Conservation (phyloP, 2,888 invertebrate genomes). For the Odontocolon sp. region DNA sequence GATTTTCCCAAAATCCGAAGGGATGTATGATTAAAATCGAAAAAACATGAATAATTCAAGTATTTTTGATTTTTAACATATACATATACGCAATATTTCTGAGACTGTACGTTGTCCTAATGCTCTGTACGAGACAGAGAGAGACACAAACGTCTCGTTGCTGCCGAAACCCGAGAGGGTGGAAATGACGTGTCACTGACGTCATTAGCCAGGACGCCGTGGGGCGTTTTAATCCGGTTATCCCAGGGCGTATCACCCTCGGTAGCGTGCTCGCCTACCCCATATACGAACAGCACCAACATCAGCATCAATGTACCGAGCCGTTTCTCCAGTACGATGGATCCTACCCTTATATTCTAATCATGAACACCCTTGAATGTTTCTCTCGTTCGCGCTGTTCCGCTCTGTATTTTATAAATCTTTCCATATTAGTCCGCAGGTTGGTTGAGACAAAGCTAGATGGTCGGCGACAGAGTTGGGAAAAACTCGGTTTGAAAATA, state of each 20-base stretch:
- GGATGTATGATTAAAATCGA: too few relatives aligned
- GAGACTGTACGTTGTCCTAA: background rate
- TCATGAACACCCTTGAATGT: constrained; percentile 52
- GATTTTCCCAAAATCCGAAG: too few relatives aligned
- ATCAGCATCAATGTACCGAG: constrained; percentile 11
- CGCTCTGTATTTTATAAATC: constrained; percentile 3
- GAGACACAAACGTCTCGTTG: too few relatives aligned
- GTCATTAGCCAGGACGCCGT: constrained; percentile 65
- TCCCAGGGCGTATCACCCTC: constrained; percentile 61
- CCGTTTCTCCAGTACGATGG: constrained; percentile 27
- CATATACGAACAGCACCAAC: constrained; percentile 7
- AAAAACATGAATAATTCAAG: too few relatives aligned
- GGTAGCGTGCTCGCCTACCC: constrained; percentile 39
- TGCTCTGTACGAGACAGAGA: too few relatives aligned
- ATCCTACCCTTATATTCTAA: constrained; percentile 63
- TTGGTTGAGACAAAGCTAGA: background rate
- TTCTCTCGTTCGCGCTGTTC: constrained; percentile 45
- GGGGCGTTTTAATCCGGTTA: constrained; percentile 66
- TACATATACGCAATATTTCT: constrained; percentile 1
- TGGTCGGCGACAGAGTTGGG: background rate
- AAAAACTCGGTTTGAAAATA: constrained; percentile 37
- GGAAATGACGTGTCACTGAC: constrained; percentile 65
- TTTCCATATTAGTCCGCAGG: background rate
- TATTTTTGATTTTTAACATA: too few relatives aligned
- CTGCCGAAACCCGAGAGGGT: constrained; percentile 54